Percentiles rank a stretch among this genome's conserved stretches.
Conservation (phyloP, 2,113 vertebrate species). For the Setophaga coronata region DNA sequence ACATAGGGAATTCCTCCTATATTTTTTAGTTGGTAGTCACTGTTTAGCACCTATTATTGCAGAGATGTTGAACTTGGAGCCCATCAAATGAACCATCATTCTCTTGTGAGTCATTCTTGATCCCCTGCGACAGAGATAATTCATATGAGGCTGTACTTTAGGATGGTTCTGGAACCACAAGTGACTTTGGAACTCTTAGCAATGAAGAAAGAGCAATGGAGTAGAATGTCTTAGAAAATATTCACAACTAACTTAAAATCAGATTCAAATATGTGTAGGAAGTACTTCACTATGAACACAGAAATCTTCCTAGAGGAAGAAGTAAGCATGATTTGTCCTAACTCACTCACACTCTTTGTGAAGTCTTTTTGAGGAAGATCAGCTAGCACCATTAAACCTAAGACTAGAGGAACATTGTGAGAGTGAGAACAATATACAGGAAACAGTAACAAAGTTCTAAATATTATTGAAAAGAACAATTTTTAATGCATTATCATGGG, state of each 20-base stretch:
- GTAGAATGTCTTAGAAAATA: neutral
- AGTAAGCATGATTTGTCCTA: neutral
- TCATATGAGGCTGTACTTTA: neutral
- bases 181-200: neutral
- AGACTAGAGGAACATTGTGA: neutral
- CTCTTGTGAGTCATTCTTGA: neutral
- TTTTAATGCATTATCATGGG: neutral
- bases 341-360: rapidly evolving
- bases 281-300: neutral
- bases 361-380: neutral
- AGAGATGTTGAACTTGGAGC: neutral
- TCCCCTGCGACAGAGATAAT: neutral
- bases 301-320: neutral
- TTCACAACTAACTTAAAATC: neutral
- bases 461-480: neutral
- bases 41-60: neutral
- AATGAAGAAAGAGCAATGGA: neutral
- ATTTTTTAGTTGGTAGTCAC: neutral
- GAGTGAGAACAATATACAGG: neutral
- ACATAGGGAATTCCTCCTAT: neutral
- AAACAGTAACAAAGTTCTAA: neutral
- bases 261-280: neutral
- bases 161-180: neutral
- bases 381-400: neutral
- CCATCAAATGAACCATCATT: neutral